Percentiles rank a stretch among this genome's conserved stretches.
Conservation (phyloP, 2,797 vertebrate genomes). For the Galago senegalensis region DNA sequence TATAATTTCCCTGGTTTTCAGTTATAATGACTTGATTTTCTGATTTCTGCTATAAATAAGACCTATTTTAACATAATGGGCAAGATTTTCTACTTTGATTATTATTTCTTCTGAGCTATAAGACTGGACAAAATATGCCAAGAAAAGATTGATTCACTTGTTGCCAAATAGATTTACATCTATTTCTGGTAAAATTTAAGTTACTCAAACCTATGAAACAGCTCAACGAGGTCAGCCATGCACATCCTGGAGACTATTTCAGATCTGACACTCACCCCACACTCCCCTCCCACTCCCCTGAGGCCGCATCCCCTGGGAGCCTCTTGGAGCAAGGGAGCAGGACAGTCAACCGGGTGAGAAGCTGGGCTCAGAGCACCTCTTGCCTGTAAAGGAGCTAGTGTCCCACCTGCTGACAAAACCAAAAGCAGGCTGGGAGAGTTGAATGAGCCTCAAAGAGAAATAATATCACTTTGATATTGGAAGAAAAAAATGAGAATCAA, state of each 20-base stretch:
- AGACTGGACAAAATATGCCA: background rate
- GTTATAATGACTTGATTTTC: slow-evolving; percentile 16
- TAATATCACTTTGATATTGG: background rate
- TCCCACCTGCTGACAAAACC: slow-evolving; percentile 52
- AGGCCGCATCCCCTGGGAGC: background rate
- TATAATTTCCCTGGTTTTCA: background rate
- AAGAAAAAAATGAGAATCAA: background rate
- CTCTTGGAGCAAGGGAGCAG: background rate
- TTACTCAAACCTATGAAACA: background rate
- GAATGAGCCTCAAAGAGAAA: background rate
- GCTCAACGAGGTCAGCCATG: background rate
- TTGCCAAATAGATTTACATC: slow-evolving; percentile 8
- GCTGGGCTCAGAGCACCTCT: background rate
- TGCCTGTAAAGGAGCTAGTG: slow-evolving; percentile 33
- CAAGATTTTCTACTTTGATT: background rate
- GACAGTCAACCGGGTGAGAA: background rate
- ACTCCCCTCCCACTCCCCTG: background rate
- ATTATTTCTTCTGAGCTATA: slow-evolving; percentile 17
- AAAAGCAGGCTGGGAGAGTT: background rate
- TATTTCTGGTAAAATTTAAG: slow-evolving; percentile 60
- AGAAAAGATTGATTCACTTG: slow-evolving; percentile 6
- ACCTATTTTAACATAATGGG: background rate
- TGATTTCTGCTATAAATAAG: slow-evolving; percentile 7
- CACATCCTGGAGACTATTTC: background rate
- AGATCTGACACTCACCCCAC: background rate